Base-by-base conservation (phyloP, 64 coral and sea anemone genomes). In the Pocillopora damicornis region DNA sequence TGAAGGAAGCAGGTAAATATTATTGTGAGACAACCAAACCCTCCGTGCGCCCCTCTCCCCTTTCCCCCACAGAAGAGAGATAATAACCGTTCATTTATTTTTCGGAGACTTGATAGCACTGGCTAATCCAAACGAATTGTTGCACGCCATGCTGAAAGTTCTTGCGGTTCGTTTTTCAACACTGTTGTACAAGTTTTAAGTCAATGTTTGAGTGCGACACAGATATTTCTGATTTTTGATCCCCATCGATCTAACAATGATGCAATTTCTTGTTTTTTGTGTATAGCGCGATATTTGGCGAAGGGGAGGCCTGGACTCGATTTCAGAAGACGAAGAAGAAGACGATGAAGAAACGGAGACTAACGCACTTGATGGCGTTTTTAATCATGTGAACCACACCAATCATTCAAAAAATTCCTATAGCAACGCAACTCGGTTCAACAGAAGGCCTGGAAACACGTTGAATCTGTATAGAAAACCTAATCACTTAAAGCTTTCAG, bases 241-340 rank as follows among this genome's bases (percentile, higher is more conserved):
- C 45, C 37, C 16, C 30, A 74, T 87, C 45, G 61, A 8, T 16
- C 45, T 68, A 59, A 59, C n/a, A 16, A 16, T 12, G 42, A 85
- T 68, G 60, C 15, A 3, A 17, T 30, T 75, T 83, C 3, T 22
- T 18, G 25, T 91, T 83, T 4, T 77, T 17, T 45, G 36, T 13
- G 76, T 90, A 11, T 16, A 96, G 94, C 81, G 83, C 10, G 94
- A 96, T 59, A 96, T 96, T 18, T 93, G 94, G 94, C 68, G 94
- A n/a, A 72, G 94, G 16, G 88, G 87, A 51, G 88, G 91, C 13
- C 73, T 96, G 59, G 94, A 96, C 74, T 93, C 94, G 17, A 96
- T 96, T 22, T 96, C 94, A 82, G 94, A 96, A 90, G 91, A 96
- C 56, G 94, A 95, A 61, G 94, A 95, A 18, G 83, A 88, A 37